Evolutionary conservation across 2,113 vertebrate species (phyloP).

Genomic region (Chamaea fasciata): DNA sequence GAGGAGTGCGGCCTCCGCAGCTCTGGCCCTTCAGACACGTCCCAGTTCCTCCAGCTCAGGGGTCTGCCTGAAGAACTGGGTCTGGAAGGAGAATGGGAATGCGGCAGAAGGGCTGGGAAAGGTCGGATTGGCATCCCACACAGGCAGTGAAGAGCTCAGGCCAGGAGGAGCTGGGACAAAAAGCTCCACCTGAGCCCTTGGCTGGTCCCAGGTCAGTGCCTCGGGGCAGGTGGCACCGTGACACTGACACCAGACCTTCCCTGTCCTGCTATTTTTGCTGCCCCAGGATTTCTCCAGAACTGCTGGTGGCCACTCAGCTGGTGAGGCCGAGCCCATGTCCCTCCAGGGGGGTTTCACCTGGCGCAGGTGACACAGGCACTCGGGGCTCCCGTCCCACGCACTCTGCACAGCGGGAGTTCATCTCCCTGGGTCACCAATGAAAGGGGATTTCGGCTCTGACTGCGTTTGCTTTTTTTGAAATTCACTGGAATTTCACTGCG

Average conservation of each 20-base stretch:
- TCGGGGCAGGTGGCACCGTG: background rate
- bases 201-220: accelerated
- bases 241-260: background rate
- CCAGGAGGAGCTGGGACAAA: background rate
- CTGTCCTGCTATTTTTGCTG: background rate
- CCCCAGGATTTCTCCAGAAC: background rate
- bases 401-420: accelerated
- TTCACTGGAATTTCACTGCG: conserved; percentile 26
- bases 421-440: background rate
- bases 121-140: background rate
- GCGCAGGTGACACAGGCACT: accelerated
- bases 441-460: background rate
- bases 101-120: background rate
- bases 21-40: background rate
- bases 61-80: background rate
- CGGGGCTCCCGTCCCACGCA: accelerated
- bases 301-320: background rate
- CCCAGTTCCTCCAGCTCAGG: background rate
- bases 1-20: background rate
- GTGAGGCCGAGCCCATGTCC: accelerated
- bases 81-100: background rate
- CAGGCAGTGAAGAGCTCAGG: background rate
- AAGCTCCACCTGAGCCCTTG: background rate
- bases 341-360: background rate
- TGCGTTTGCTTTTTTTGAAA: background rate